Conservation (phyloP, 1,140 invertebrate genomes). For the Leptinotarsa defecta region DNA sequence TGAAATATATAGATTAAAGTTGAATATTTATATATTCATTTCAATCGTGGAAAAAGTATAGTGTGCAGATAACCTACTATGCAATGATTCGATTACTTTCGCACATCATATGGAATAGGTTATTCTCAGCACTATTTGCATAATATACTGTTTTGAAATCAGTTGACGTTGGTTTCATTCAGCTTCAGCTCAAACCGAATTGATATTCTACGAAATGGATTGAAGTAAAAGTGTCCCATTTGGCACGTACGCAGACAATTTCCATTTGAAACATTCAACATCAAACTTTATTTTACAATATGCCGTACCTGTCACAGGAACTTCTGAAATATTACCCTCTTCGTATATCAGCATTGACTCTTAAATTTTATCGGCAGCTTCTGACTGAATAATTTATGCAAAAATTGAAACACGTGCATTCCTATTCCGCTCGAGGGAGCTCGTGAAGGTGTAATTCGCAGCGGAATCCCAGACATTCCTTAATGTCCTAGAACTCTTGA, state of each 20-base stretch:
- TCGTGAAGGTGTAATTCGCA: no score
- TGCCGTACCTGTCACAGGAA: background rate
- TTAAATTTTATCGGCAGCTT: background rate
- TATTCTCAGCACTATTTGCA: no score
- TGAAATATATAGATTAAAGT: no score
- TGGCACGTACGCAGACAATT: constrained; percentile 19
- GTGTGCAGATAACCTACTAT: no score
- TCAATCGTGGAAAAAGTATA: no score
- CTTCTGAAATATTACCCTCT: background rate
- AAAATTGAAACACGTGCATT: constrained; percentile 1
- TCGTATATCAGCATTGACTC: background rate
- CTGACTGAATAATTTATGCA: background rate
- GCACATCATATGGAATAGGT: no score
- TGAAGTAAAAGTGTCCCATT: background rate
- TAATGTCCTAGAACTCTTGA: background rate
- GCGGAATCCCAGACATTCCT: background rate
- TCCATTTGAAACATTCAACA: background rate
- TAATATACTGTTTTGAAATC: no score
- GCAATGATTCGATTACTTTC: no score
- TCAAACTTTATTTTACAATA: background rate
- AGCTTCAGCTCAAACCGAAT: background rate
- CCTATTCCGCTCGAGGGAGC: no score
- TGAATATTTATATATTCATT: no score
- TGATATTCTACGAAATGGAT: background rate
- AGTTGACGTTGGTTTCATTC: no score